Evolutionary conservation across 2,113 vertebrate genomes (phyloP).

Genomic region (Gallinago paraguaiae): DNA sequence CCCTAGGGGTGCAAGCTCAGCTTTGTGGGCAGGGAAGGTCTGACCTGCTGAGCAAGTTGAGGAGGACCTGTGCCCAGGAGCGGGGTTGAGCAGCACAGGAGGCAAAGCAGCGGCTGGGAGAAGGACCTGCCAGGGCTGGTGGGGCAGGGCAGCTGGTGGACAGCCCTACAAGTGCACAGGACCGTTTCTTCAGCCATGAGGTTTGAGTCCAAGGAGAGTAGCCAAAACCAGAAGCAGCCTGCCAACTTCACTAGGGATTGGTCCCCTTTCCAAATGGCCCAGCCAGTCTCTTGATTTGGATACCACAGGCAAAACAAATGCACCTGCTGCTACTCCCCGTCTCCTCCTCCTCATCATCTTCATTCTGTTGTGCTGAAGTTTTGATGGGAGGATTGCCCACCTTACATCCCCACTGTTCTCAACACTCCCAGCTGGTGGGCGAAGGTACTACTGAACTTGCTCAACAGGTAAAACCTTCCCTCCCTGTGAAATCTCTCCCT

Average conservation of each 20-base stretch:
- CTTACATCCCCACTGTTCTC: neutral
- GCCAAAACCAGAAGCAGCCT: neutral
- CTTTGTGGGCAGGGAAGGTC: neutral
- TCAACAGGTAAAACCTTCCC: constrained; percentile 13
- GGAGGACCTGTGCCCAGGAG: neutral
- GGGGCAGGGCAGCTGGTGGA: neutral
- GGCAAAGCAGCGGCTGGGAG: neutral
- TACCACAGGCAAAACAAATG: neutral
- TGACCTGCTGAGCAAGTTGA: constrained; percentile 5
- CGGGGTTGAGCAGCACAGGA: neutral
- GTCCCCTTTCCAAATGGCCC: neutral
- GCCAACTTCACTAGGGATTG: neutral
- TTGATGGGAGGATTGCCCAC: fast-evolving
- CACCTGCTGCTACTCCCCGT: neutral
- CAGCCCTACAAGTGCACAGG: neutral
- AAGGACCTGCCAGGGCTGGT: neutral
- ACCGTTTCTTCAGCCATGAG: fast-evolving
- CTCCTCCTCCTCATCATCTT: neutral
- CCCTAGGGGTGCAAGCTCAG: neutral
- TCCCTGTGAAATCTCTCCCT: constrained; percentile 17
- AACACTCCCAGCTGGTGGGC: neutral
- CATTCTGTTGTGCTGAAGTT: neutral
- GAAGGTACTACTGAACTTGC: neutral
- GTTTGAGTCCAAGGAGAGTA: neutral
- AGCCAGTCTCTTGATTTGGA: neutral